A percentile compares a stretch with the other conserved stretches of the same genome.
phyloP scores from a whole-genome alignment of 2,888 invertebrate genomes.

The Lasius fuliginosus region DNA sequence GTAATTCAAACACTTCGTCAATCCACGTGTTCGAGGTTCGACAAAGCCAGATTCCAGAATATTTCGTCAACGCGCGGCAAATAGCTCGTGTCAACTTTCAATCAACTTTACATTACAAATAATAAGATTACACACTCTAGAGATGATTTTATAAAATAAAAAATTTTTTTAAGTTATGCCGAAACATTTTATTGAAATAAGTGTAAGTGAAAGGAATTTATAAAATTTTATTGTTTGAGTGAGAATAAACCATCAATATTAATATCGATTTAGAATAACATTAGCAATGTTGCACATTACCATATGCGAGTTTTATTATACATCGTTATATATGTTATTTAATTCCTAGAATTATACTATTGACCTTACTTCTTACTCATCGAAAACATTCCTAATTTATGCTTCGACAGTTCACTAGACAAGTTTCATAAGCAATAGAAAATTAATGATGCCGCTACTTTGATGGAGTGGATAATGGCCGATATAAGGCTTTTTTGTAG shows the following conservation, averaged over 20 bases:
- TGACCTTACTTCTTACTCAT: slow-evolving; percentile 17
- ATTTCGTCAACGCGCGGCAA: background rate
- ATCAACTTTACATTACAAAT: background rate
- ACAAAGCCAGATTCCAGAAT: background rate
- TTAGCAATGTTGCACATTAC: background rate
- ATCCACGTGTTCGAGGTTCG: background rate
- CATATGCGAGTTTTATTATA: background rate
- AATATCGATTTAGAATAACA: background rate
- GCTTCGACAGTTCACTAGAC: background rate
- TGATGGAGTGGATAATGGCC: background rate
- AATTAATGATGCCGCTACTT: slow-evolving; percentile 26
- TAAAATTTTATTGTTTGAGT: background rate
- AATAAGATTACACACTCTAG: background rate
- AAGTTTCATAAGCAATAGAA: slow-evolving; percentile 6
- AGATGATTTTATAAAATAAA: background rate
- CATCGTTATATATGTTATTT: background rate
- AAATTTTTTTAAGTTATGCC: too few species aligned
- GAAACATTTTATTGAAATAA: background rate
- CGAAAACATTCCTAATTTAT: background rate
- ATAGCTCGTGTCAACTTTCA: background rate
- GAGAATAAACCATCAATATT: background rate
- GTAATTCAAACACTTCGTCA: slow-evolving; percentile 18
- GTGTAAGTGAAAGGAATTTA: background rate
- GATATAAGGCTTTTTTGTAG: background rate
- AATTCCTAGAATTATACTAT: background rate